Evolutionary conservation across 2,113 vertebrate genomes (phyloP), one percentile per base, ranked within the genome.

Genomic region (Nyctereutes procyonoides): DNA sequence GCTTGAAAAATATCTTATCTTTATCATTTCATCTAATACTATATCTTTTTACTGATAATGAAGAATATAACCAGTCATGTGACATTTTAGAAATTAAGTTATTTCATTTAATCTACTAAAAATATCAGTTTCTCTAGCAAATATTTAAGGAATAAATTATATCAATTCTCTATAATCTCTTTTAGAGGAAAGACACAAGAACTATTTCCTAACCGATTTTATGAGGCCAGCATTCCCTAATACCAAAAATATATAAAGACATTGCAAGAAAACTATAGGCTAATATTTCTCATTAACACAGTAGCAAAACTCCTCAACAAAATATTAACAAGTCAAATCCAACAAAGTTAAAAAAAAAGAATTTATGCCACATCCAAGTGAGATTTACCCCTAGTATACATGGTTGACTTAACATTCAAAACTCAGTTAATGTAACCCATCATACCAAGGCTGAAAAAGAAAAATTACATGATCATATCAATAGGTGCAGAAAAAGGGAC

Each of bases 1-100:
- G 7, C 28, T 89, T 91, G 14, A 74, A 56, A 91, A 90, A 55
- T 85, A 62, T 55, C 6, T 83, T 91, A 92, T 94, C 77, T 67
- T 95, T 91, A 38, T 73, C 55, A 3, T 79, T 92, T 95, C 85
- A 88, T 28, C 4, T 89, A 94, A 76, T 43, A 90, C 74, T 67
- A 9, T 79, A 16, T 80, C 1, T 85, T 94, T 84, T 94, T 80
- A 88, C 15, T 58, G 60, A 89, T 32, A 67, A 95, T 60, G 6
- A 83, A 82, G 55, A 82, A 77, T 71, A 87, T 17, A 95, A 43
- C 6, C 53, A 53, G 74, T 95, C n/a, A 71, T n/a, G 62, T 43
- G 67, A 71, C 19, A 93, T 38, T 82, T 81, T 85, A 85, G 63
- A 85, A 77, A 83, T 38, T 90, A 63, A 81, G 58, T 76, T 82